Base-by-base conservation (phyloP, 2,113 vertebrate genomes). In the Chionodraco myersi region DNA sequence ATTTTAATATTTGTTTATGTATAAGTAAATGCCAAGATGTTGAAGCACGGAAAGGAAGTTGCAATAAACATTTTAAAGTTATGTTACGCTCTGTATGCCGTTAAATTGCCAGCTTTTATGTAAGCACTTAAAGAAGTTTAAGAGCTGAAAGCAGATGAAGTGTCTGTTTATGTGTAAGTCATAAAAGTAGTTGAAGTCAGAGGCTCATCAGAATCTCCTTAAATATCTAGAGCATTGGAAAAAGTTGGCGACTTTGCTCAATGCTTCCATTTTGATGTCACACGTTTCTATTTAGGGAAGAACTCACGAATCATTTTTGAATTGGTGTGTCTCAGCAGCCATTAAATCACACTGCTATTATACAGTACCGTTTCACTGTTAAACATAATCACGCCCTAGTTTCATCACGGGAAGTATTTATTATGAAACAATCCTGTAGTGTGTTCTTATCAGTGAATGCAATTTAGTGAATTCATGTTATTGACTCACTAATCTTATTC, bases 401-500 rank as follows among this genome's bases (percentile, higher is more conserved):
- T 84, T 88, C 80, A 88, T 91, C 54, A 71, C 34, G n/a, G 73
- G 64, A 83, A 60, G 85, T 80, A 78, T 90, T 89, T 84, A 86
- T 84, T 77, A 75, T 73, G 61, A 82, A 82, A 86, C 80, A 77
- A 75, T 83, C 77, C 77, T 69, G 74, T 80, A 49, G 77, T 70
- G 65, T 79, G 69, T 53, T 90, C 87, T 92, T 92, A 89, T 90
- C 85, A 53, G 61, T 21, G 54, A 73, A 71, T 74, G 51, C 82
- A 86, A 84, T 75, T 86, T 80, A 61, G 70, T 53, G 61, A 84
- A 85, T 87, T 80, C 18, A 10, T 71, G 88, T 86, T 91, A 90
- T 80, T 88, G 88, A 87, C 86, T 85, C 34, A 11, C 78, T 91
- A 93, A 91, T 89, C 80, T 71, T 58, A 89, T 86, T 87, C 80